Evolutionary conservation across 2,113 vertebrate genomes (phyloP), one percentile per base, ranked within the genome.

Genomic region (Rhegmatorhina hoffmannsi): DNA sequence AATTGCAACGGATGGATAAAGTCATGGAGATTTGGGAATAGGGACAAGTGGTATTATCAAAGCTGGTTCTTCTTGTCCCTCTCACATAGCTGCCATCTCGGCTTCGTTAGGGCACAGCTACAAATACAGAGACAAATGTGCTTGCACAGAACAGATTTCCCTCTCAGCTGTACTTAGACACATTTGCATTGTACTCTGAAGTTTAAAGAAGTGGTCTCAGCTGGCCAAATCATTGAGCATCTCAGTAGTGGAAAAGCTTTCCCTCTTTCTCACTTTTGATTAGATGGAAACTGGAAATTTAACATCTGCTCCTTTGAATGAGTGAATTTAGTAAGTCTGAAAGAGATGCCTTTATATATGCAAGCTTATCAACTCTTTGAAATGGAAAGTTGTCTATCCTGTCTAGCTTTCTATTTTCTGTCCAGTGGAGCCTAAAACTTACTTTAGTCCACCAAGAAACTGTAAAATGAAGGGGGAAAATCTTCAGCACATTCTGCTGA

Each of bases 141-240:
- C 68, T 46, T 68, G 49, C 25, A 53, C 21, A 66, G 83, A 90
- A 43, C 66, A 89, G 69, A 82, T 89, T 95, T 93, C 26, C 17
- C 49, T 84, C 60, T 81, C 68, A 43, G 28, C 72, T 92, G 24
- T 84, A 34, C 52, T 86, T 60, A 50, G 70, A 21, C 34, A 86
- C 75, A 92, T 84, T 86, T 95, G 67, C 85, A 87, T 93, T 93
- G 90, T 92, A 74, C 64, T 90, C 31, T 8, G 49, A 80, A 90
- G 47, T 86, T 87, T 85, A 38, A 81, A 81, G 73, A 94, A 72
- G n/a, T 89, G 88, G 77, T 87, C 87, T 92, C 84, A 95, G 91
- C 77, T 95, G 92, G 74, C 36, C 81, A 87, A 91, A 73, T 95
- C 80, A 87, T 52, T 52, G 16, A 84, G 69, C 58, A 69, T 79